Conservation (phyloP, 2,888 invertebrate genomes). For the Polylopha cassiicola region DNA sequence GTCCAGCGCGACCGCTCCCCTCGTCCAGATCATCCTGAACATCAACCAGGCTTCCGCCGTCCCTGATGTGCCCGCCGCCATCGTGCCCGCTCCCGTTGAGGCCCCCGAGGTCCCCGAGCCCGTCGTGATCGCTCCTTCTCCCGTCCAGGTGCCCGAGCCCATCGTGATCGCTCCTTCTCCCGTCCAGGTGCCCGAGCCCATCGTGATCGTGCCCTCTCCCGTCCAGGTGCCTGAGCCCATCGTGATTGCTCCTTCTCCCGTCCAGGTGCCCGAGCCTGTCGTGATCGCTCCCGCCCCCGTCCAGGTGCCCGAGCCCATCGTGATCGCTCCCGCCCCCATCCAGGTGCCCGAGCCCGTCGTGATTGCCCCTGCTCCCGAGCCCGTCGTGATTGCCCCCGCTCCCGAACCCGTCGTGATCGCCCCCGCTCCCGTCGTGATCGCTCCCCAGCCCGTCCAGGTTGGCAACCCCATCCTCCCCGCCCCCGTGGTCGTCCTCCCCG, state of each 20-base stretch:
- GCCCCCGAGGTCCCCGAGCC: slow-evolving; percentile 14
- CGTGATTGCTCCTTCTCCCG: no score
- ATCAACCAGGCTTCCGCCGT: slow-evolving; percentile 30
- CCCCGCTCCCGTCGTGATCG: slow-evolving; percentile 22
- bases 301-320: no score
- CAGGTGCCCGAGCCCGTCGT: no score
- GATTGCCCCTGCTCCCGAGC: no score
- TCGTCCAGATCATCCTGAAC: slow-evolving; percentile 42
- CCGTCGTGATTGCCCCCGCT: no score
- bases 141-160: no score
- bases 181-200: slow-evolving; percentile 8
- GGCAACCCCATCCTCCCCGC: slow-evolving; percentile 24
- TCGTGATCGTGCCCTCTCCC: no score
- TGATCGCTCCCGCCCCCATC: no score
- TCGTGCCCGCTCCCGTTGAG: slow-evolving; percentile 19
- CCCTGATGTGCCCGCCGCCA: slow-evolving; percentile 24
- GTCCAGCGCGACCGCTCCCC: slow-evolving; percentile 25
- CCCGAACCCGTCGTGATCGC: slow-evolving; percentile 19
- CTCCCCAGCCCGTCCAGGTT: slow-evolving; percentile 21
- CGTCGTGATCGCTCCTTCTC: no score
- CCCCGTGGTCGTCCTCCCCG: slow-evolving; percentile 19
- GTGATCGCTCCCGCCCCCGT: no score
- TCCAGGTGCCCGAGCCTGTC: no score
- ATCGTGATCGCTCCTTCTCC: slow-evolving; percentile 10
- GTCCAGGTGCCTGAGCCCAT: no score